Conservation (phyloP, 2,113 vertebrate species). For the Rhinoptilus africanus region DNA sequence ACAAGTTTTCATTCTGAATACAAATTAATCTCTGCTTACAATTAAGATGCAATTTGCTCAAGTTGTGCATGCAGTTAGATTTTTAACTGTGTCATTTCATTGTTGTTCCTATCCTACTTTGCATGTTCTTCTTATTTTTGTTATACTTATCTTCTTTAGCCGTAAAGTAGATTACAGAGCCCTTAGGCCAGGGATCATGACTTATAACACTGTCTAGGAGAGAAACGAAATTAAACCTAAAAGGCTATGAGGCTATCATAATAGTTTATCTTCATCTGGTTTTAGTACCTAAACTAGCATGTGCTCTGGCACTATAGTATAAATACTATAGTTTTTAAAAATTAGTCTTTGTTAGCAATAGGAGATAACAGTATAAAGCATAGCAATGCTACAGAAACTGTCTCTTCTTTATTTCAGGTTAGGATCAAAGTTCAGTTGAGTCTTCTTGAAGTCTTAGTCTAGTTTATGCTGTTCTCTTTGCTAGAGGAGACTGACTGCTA, state of each 20-base stretch:
- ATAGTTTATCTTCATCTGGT: not conserved
- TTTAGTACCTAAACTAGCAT: not conserved
- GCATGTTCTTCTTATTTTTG: not conserved
- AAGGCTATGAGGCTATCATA: not conserved
- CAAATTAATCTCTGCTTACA: not conserved
- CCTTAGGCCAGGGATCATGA: not conserved
- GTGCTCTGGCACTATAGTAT: not conserved
- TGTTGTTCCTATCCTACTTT: not conserved
- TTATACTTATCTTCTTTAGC: not conserved
- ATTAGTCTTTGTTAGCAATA: not conserved
- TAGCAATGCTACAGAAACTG: not conserved
- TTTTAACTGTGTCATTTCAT: not conserved
- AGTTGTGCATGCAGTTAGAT: not conserved
- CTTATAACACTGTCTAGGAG: not conserved
- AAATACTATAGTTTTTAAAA: no score
- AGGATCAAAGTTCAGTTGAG: not conserved
- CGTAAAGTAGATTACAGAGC: not conserved
- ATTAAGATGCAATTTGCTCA: not conserved
- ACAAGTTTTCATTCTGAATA: not conserved
- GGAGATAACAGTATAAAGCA: not conserved
- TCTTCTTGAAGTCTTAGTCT: not conserved
- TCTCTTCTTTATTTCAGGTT: not conserved
- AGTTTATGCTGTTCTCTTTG: not conserved
- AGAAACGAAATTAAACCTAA: not conserved
- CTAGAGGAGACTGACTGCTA: not conserved